Base-by-base conservation (phyloP, 2,797 vertebrate species). In the Serranus cabrilla region DNA sequence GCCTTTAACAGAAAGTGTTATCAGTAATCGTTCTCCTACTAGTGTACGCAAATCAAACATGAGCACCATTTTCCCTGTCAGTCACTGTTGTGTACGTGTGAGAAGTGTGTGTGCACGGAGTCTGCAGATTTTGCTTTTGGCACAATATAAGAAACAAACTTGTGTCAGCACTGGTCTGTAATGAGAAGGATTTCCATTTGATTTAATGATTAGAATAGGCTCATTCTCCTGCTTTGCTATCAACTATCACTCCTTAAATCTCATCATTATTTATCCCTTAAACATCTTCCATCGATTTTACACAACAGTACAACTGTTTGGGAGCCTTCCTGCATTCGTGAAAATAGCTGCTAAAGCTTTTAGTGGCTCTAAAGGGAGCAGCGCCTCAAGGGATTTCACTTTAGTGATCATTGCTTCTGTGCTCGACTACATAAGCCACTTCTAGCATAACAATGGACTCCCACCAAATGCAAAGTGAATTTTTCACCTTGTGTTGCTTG, bases 1-100 rank as follows among this genome's bases (percentile, higher is more conserved):
- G 57, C 73, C 49, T 68, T 34, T 14, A 55, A 0, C 0, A n/a
- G n/a, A n/a, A 20, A 71, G 21, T 71, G 42, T 72, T 45, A 25
- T 20, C 27, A 20, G 6, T 42, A 61, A 5, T 34, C 1, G 50
- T 42, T 47, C 43, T 51, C 31, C n/a, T 18, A 42, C 54, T 40
- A 1, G n/a, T 43, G 5, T 14, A 39, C 16, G 20, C n/a, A 52
- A 67, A 66, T 49, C 34, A 70, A 47, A 60, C 54, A 58, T 0
- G 2, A 51, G 34, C 11, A 37, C 58, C 18, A 40, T 31, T 47
- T 47, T 49, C 17, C 43, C n/a, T 40, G 45, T 45, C 51, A 73
- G 14, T 12, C 39, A 45, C n/a, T 4, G 43, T n/a, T 11, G 39
- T 34, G 31, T 39, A 11, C 12, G 14, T 27, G 3, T 27, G 27